Evolutionary conservation across 2,797 vertebrate species (phyloP).

Genomic region (Erpetoichthys calabaricus): DNA sequence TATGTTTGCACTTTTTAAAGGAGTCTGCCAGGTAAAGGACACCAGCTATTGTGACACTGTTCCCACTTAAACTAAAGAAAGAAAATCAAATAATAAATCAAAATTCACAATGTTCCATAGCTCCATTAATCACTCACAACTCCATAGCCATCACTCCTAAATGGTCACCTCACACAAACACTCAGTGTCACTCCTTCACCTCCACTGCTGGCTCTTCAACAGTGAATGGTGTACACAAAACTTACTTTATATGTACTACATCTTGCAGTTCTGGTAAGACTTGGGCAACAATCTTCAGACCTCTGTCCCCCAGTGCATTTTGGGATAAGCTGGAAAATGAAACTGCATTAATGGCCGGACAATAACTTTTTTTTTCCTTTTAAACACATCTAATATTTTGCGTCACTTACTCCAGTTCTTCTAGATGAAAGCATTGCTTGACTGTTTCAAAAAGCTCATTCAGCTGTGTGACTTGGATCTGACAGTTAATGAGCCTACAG

Average conservation of each 20-base stretch:
- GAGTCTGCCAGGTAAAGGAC: conserved; percentile 40
- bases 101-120: no score
- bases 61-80: conserved; percentile 50
- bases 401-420: conserved; percentile 63
- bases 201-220: no score
- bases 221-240: no score
- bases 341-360: neutral
- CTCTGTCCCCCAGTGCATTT: conserved; percentile 38
- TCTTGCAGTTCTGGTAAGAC: conserved; percentile 26
- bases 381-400: neutral
- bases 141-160: no score
- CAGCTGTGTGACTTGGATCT: conserved; percentile 36
- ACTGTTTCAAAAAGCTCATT: conserved; percentile 40
- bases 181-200: no score
- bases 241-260: conserved; percentile 18
- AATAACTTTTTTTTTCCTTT: neutral
- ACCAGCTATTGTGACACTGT: conserved; percentile 43
- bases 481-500: conserved; percentile 40
- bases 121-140: no score
- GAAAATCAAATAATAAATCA: conserved; percentile 10
- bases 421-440: conserved; percentile 29
- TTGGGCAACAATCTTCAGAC: conserved; percentile 37
- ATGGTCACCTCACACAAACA: no score
- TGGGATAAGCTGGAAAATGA: conserved; percentile 34
- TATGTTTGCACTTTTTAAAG: conserved; percentile 30